Percentiles rank a stretch among this genome's conserved stretches.
Conservation (phyloP, 2,888 invertebrate genomes). For the Orthosia gracilis region DNA sequence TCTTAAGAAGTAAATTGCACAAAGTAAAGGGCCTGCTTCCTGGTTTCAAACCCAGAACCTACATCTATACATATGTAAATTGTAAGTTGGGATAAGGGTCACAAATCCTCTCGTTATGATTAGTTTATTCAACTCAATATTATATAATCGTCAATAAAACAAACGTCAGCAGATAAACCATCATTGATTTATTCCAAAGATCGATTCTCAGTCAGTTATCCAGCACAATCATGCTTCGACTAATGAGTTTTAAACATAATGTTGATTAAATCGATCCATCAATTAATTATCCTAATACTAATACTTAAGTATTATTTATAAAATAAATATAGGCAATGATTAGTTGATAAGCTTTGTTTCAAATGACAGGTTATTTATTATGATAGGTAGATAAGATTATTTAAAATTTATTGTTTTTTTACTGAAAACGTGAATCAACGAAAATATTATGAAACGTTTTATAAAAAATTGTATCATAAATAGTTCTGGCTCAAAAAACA, state of each 20-base stretch:
- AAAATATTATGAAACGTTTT: too few species aligned
- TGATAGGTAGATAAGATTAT: constrained; percentile 14
- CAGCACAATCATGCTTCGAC: background rate
- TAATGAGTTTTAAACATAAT: constrained; percentile 1
- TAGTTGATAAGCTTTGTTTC: background rate
- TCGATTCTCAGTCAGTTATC: background rate
- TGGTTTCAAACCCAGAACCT: too few species aligned
- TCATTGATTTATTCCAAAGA: background rate
- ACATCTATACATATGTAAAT: too few species aligned
- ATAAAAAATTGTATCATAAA: too few species aligned
- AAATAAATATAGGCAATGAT: constrained; percentile 3
- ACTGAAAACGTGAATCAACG: background rate
- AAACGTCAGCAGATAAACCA: background rate
- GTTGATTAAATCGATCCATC: constrained; percentile 27
- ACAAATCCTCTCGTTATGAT: background rate
- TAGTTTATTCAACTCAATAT: background rate
- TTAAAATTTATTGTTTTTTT: constrained; percentile 13
- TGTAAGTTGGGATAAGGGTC: too few species aligned
- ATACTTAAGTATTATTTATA: background rate
- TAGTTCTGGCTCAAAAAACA: too few species aligned
- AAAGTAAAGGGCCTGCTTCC: too few species aligned
- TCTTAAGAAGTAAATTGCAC: too few species aligned
- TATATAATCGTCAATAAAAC: background rate
- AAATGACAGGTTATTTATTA: constrained; percentile 10
- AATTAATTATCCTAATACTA: constrained; percentile 13